Conservation (phyloP, 2,888 invertebrate species). For the Limnephilus lunatus region DNA sequence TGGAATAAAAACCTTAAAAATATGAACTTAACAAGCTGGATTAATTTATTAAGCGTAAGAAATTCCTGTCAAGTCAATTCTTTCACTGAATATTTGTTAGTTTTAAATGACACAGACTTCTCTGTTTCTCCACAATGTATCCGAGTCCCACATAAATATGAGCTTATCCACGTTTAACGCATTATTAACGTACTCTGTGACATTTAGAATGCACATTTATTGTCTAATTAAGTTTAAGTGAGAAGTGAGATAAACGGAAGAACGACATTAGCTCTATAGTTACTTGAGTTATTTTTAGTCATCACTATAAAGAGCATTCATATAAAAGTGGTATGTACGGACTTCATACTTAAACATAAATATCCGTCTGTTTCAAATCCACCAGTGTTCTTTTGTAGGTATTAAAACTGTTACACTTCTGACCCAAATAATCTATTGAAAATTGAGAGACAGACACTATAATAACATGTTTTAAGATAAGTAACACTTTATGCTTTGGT, state of each 20-base stretch:
- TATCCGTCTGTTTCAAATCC: neutral
- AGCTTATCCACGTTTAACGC: neutral
- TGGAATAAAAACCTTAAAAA: no score
- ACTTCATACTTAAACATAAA: neutral
- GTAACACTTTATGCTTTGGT: no score
- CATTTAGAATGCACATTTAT: neutral
- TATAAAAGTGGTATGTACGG: neutral
- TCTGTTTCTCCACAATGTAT: neutral
- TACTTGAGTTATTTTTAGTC: neutral
- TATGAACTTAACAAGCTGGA: neutral
- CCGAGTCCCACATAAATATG: neutral
- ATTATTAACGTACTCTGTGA: neutral
- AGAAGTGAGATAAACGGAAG: neutral
- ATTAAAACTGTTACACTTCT: no score
- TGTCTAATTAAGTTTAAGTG: neutral
- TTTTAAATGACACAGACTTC: neutral
- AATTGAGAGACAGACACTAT: no score
- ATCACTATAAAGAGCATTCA: neutral
- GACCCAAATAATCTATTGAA: no score
- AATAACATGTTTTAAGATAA: no score
- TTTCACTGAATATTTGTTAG: neutral
- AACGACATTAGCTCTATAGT: neutral
- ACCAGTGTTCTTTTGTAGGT: neutral
- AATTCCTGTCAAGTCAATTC: neutral
- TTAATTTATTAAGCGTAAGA: neutral